Base-by-base conservation (phyloP, 2,797 vertebrate genomes). In the Coccyzus lansbergi region DNA sequence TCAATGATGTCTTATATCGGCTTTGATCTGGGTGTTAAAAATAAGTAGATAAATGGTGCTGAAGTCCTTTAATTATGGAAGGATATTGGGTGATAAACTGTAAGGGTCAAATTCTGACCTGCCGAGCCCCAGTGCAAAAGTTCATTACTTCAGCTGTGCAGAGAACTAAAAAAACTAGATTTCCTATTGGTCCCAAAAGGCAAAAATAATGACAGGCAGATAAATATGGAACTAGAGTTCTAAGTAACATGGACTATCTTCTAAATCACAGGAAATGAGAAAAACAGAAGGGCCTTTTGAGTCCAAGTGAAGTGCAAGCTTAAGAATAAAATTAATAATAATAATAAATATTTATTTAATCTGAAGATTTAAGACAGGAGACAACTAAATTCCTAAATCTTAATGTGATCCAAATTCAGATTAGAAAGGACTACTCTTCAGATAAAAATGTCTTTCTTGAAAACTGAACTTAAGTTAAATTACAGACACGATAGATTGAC, bases 231-330 rank as follows among this genome's bases (percentile, higher is more conserved):
- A 91, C 55, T 31, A 65, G 34, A 90, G 24, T 87, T 92, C 55
- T 86, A 89, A 83, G 78, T 93, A 93, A 89, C 92, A 92, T 59
- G 34, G 63, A 62, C 51, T 53, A 90, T 52, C 71, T 94, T 80
- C 88, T 64, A 94, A 83, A 90, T 87, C 31, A 89, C 44, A 92
- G 93, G 84, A 91, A 96, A 95, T 83, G 68, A 86, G 60, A 85
- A 88, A 88, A 90, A 46, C 81, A 87, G 64, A 93, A 88, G 10
- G 52, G 44, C 10, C 36, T 84, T 94, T 59, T 70, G 55, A 79
- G 83, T 63, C 60, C 34, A 49, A 52, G 29, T 42, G 48, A 82
- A 92, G 10, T 26, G 21, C 25, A 94, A 59, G 49, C 15, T 88
- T 88, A 90, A 82, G 36, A 83, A 77, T 67, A 90, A 92, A 92